Percentiles rank a stretch among this genome's conserved stretches.
Evolutionary conservation across 1,140 invertebrate genomes (phyloP).

Genomic region (Drosophila simulans): DNA sequence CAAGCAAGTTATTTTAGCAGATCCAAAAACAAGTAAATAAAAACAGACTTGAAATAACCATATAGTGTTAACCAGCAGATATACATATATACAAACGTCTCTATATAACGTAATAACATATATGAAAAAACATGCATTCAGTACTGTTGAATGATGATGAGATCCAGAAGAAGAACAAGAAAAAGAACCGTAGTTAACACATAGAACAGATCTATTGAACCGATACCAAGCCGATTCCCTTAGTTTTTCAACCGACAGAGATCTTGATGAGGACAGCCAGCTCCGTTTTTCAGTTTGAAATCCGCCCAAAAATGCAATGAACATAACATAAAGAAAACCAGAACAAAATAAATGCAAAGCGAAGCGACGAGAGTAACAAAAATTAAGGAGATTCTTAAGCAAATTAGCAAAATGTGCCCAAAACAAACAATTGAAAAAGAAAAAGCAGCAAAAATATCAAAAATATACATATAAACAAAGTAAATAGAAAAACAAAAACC

Average conservation of each 20-base stretch:
- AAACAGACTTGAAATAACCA: slow-evolving; percentile 58
- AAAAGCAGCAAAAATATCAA: slow-evolving; percentile 47
- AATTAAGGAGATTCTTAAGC: slow-evolving; percentile 15
- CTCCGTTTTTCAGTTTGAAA: slow-evolving; percentile 51
- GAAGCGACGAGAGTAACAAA: slow-evolving; percentile 1
- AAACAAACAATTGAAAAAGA: slow-evolving; percentile 23
- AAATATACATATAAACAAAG: slow-evolving; percentile 51
- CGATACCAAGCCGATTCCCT: slow-evolving; percentile 10
- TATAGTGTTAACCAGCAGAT: slow-evolving; percentile 29
- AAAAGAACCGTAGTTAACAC: slow-evolving; percentile 44
- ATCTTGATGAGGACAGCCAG: slow-evolving; percentile 14
- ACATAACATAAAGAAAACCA: slow-evolving; percentile 9
- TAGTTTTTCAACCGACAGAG: slow-evolving; percentile 23
- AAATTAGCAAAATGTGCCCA: slow-evolving; percentile 52
- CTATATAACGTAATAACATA: slow-evolving; percentile 19
- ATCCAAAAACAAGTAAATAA: slow-evolving; percentile 19
- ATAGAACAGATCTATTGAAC: slow-evolving; percentile 9
- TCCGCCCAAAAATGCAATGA: slow-evolving; percentile 44
- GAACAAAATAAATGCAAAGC: slow-evolving; percentile 5
- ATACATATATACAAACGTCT: slow-evolving; percentile 44
- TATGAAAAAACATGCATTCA: slow-evolving; percentile 32
- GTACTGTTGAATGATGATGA: slow-evolving; percentile 16
- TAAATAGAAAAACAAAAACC: slow-evolving; percentile 24
- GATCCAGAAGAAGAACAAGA: background rate
- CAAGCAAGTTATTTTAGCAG: slow-evolving; percentile 55